A percentile compares a stretch with the other conserved stretches of the same genome.
phyloP scores from a whole-genome alignment of 2,113 vertebrate genomes.

The Pseudorectes ferrugineus region DNA sequence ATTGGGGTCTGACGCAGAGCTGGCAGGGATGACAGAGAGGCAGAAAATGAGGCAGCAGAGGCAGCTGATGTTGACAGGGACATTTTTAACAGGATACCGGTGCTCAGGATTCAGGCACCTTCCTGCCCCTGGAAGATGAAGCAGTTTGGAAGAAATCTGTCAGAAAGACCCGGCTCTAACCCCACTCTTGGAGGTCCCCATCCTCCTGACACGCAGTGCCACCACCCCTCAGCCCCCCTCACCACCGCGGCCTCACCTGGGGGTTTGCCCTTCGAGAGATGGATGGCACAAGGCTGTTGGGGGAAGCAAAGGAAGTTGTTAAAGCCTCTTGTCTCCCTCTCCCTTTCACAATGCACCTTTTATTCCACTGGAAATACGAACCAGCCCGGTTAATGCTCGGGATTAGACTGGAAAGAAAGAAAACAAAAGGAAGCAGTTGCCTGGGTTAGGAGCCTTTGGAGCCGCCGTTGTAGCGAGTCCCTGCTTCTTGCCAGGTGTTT shows the following conservation, averaged over 20 bases:
- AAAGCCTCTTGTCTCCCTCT: conserved; percentile 22
- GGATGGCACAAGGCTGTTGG: neutral
- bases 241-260: fast-evolving
- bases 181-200: fast-evolving
- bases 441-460: neutral
- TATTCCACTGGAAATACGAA: neutral
- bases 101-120: neutral
- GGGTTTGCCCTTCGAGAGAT: neutral
- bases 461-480: neutral
- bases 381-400: neutral
- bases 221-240: neutral
- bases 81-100: neutral
- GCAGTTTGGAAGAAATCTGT: neutral
- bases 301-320: neutral
- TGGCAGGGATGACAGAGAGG: neutral
- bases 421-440: conserved; percentile 22
- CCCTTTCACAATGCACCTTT: conserved; percentile 9
- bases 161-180: fast-evolving
- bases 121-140: neutral
- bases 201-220: neutral
- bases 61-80: neutral
- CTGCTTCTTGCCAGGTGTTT: conserved; percentile 35
- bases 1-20: neutral
- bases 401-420: conserved; percentile 18
- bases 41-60: neutral